A percentile compares a stretch with the other conserved stretches of the same genome.
Conservation (phyloP, 2,888 invertebrate species). For the Pecten maximus region DNA sequence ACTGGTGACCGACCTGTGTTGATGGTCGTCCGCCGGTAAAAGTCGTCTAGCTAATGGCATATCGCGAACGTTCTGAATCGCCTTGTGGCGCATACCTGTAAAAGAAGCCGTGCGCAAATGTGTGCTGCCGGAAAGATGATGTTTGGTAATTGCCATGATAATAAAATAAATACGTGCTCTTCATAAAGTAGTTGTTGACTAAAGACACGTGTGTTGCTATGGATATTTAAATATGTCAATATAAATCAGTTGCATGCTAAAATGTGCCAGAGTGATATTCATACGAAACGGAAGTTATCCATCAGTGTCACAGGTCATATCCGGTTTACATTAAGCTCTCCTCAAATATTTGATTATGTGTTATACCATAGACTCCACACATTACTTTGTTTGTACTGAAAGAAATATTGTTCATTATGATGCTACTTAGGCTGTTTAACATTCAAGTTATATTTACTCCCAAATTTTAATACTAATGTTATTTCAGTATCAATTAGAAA, state of each 20-base stretch:
- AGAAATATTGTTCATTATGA: not conserved
- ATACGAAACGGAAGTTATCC: not conserved
- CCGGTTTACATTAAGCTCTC: slow-evolving; percentile 11
- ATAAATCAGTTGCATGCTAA: not conserved
- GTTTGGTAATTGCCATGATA: slow-evolving; percentile 1
- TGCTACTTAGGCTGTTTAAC: not conserved
- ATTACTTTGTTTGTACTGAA: not conserved
- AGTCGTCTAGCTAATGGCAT: slow-evolving; percentile 27
- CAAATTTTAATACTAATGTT: not conserved
- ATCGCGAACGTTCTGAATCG: not conserved
- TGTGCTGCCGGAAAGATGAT: not conserved
- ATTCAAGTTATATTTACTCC: not conserved
- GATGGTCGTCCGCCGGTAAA: not conserved
- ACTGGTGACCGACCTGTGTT: slow-evolving; percentile 33
- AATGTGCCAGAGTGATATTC: not conserved
- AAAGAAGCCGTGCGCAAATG: not conserved
- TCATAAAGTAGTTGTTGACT: not conserved
- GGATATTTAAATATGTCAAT: slow-evolving; percentile 29
- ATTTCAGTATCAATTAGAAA: too few relatives aligned
- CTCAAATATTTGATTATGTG: not conserved
- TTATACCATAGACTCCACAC: not conserved
- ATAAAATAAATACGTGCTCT: slow-evolving; percentile 23
- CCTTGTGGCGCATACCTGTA: not conserved
- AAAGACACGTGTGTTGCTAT: slow-evolving; percentile 8
- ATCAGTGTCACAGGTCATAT: slow-evolving; percentile 21